Conservation (phyloP, 2,797 vertebrate genomes). For the Tapera naevia region DNA sequence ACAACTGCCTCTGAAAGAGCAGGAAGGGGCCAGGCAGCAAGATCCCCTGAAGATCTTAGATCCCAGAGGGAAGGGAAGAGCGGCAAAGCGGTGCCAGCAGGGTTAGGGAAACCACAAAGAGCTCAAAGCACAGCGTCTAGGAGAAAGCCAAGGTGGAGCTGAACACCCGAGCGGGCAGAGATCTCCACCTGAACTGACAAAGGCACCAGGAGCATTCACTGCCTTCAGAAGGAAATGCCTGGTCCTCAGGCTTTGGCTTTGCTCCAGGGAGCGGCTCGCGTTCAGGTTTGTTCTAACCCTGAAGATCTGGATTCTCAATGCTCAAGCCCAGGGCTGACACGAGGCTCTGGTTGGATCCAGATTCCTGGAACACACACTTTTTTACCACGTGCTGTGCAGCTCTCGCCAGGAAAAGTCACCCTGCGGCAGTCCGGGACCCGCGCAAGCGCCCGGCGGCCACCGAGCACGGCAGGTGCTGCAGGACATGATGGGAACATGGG, state of each 20-base stretch:
- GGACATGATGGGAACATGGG: neutral
- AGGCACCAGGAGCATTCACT: neutral
- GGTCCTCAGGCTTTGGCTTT: neutral
- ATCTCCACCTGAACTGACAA: neutral
- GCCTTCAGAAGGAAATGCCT: neutral
- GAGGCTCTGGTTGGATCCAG: rapidly evolving
- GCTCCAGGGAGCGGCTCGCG: neutral
- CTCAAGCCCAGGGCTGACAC: neutral
- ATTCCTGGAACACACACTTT: neutral
- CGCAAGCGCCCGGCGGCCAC: neutral
- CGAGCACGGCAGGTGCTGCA: neutral
- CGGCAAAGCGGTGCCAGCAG: neutral
- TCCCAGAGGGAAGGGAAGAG: neutral
- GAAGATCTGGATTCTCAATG: neutral
- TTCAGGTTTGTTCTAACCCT: neutral
- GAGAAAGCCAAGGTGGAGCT: neutral
- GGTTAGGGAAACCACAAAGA: neutral
- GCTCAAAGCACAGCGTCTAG: neutral
- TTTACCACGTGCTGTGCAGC: rapidly evolving
- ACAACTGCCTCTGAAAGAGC: neutral
- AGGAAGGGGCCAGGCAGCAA: neutral
- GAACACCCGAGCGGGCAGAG: neutral
- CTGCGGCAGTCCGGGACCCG: neutral
- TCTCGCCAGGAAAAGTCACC: neutral
- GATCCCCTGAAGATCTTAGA: neutral